Conservation (phyloP, 2,888 invertebrate species). For the Lissonota sp. region DNA sequence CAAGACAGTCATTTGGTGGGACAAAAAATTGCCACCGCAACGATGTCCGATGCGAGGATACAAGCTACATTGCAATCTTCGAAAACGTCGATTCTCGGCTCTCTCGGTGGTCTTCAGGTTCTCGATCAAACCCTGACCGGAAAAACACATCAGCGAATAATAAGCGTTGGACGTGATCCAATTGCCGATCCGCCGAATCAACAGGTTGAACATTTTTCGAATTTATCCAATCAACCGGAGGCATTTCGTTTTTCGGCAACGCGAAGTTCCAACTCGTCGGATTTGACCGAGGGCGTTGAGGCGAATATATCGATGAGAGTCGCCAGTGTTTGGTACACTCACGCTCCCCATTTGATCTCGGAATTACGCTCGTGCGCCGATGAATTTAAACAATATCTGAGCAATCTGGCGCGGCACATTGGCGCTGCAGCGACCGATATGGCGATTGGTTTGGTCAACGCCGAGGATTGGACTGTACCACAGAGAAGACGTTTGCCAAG, state of each 20-base stretch:
- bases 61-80: conserved; percentile 90
- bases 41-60: conserved; percentile 95
- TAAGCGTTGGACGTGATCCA: conserved; percentile 93
- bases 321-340: conserved; percentile 93
- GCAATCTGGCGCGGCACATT: conserved; percentile 93
- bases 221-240: conserved; percentile 79
- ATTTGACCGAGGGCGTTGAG: conserved; percentile 67
- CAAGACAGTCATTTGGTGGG: conserved; percentile 90
- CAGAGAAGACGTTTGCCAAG: conserved; percentile 85
- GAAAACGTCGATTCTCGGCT: conserved; percentile 89
- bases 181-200: conserved; percentile 84
- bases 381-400: conserved; percentile 95
- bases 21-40: conserved; percentile 96
- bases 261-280: conserved; percentile 74
- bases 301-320: conserved; percentile 82
- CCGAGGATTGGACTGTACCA: conserved; percentile 85
- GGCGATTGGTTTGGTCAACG: conserved; percentile 94
- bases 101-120: conserved; percentile 95
- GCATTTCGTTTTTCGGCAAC: conserved; percentile 86
- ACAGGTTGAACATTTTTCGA: conserved; percentile 79
- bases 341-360: conserved; percentile 93
- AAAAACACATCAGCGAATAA: conserved; percentile 92
- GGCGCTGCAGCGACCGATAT: conserved; percentile 96
- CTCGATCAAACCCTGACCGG: conserved; percentile 94
- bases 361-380: conserved; percentile 95